phyloP scores from a whole-genome alignment of 2,797 vertebrate genomes.

The Lepus townsendii region DNA sequence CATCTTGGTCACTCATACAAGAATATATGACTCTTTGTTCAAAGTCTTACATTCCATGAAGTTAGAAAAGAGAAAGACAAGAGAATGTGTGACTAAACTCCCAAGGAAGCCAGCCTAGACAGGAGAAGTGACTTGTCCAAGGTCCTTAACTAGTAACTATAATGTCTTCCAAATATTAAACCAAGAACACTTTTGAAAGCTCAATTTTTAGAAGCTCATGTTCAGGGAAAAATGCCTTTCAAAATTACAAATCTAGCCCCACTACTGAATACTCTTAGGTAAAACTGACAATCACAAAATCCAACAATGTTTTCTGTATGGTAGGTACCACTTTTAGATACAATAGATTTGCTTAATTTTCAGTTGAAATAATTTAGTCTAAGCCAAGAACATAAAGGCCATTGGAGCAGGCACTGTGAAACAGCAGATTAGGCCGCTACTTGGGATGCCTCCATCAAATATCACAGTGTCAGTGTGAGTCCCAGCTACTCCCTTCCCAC shows the following conservation, averaged over 20 bases:
- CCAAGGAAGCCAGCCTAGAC: constrained; percentile 23
- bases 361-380: constrained; percentile 61
- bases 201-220: neutral
- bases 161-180: constrained; percentile 61
- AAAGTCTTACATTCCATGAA: neutral
- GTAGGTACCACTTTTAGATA: constrained; percentile 43
- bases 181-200: constrained; percentile 22
- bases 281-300: constrained; percentile 55
- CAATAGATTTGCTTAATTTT: constrained; percentile 63
- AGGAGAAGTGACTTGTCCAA: constrained; percentile 35
- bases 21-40: neutral
- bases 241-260: constrained; percentile 64
- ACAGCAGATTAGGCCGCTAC: too few species aligned
- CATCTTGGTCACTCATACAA: neutral
- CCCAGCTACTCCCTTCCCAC: too few species aligned
- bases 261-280: constrained; percentile 29
- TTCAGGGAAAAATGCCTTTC: constrained; percentile 61
- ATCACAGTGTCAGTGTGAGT: too few species aligned
- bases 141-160: constrained; percentile 29
- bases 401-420: neutral
- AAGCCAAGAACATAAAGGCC: constrained; percentile 53
- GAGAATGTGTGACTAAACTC: neutral
- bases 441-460: too few species aligned
- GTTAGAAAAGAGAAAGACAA: neutral
- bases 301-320: constrained; percentile 43